Percentiles rank a stretch among this genome's conserved stretches.
These are phyloP conservation scores for Platycnemis pennipes DNA, from an alignment of 2,888 invertebrate species.

Conservation along the genomic window DNA sequence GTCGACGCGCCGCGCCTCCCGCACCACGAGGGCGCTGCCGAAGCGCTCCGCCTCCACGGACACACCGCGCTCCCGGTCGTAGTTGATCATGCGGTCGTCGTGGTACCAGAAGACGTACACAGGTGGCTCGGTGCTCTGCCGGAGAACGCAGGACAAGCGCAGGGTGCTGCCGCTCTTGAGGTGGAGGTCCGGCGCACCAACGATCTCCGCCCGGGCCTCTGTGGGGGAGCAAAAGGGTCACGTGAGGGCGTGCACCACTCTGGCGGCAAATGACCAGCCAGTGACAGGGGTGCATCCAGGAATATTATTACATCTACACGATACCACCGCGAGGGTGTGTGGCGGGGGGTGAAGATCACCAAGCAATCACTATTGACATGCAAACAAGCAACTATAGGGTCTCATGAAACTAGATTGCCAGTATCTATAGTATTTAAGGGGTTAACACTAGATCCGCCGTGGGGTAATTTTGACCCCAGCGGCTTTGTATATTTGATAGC, in stretches of 20 bases:
- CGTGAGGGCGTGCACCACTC: too few species aligned
- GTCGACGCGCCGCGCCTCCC: conserved; percentile 76
- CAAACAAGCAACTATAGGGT: too few species aligned
- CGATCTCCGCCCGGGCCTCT: conserved; percentile 87
- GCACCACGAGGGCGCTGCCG: conserved; percentile 75
- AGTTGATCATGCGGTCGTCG: conserved; percentile 92
- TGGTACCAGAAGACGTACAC: conserved; percentile 92
- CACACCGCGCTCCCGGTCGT: conserved; percentile 83
- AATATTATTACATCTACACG: too few species aligned
- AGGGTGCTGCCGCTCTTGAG: conserved; percentile 87
- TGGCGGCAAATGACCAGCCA: neutral
- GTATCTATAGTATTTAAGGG: too few species aligned
- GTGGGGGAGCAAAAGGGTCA: conserved; percentile 75
- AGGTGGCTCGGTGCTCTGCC: conserved; percentile 85
- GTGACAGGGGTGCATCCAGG: too few species aligned
- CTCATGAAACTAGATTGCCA: too few species aligned
- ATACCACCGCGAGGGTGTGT: too few species aligned
- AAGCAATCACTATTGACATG: too few species aligned
- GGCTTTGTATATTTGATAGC: too few species aligned
- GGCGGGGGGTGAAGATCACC: too few species aligned
- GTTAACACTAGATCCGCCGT: too few species aligned
- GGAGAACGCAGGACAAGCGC: conserved; percentile 86
- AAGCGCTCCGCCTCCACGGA: conserved; percentile 73
- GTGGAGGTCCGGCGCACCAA: conserved; percentile 86
- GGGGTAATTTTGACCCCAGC: too few species aligned